phyloP scores from a whole-genome alignment of 1,140 invertebrate species.

The Pachypeltis micranthus region DNA sequence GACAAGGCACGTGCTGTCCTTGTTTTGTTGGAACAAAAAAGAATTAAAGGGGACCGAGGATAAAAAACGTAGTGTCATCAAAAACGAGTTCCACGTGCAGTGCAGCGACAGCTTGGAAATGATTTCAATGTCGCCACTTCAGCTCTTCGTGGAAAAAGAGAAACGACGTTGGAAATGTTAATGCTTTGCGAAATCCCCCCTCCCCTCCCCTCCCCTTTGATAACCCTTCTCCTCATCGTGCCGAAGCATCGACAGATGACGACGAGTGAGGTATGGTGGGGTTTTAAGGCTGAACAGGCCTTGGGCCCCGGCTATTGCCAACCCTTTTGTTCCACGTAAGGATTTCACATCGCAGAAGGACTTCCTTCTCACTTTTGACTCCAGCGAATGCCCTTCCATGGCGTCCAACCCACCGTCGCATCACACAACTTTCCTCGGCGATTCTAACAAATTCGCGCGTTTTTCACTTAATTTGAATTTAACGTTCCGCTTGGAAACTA shows the following conservation, averaged over 20 bases:
- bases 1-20: not conserved
- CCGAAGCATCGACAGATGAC: too few species aligned
- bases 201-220: too few species aligned
- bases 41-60: too few species aligned
- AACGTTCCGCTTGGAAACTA: too few species aligned
- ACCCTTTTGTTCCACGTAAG: not conserved
- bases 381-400: too few species aligned
- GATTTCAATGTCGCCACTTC: not conserved
- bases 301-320: not conserved
- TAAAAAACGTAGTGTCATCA: not conserved
- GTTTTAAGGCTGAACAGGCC: not conserved
- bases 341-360: not conserved
- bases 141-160: not conserved
- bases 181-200: not conserved
- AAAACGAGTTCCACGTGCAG: conserved; percentile 2
- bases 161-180: not conserved
- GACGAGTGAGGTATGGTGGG: not conserved
- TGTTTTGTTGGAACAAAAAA: not conserved
- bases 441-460: too few species aligned
- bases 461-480: too few species aligned
- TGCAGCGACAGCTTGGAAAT: not conserved
- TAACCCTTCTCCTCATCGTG: too few species aligned
- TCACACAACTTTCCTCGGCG: too few species aligned
- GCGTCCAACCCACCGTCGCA: too few species aligned
- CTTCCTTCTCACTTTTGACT: not conserved